phyloP scores from a whole-genome alignment of 1,140 invertebrate species.

The Archivesica marissinica region DNA sequence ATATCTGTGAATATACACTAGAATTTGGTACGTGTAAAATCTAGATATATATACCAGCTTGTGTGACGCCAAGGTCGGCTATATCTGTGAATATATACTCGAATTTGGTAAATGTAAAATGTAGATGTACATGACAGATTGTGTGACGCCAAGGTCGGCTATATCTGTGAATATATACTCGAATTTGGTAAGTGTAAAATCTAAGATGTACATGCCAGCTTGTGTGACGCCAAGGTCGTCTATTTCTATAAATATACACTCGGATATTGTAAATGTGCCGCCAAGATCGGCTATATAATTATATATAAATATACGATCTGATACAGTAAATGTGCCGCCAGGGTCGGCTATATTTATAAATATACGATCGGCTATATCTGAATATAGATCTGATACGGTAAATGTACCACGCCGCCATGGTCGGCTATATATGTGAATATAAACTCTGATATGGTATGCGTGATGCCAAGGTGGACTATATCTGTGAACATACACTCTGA shows the following conservation, averaged over 20 bases:
- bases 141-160: slow-evolving; percentile 44
- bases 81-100: slow-evolving; percentile 59
- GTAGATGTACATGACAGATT: slow-evolving; percentile 22
- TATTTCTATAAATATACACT: too few species aligned
- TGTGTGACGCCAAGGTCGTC: too few species aligned
- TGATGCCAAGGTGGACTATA: too few species aligned
- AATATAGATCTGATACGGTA: slow-evolving; percentile 25
- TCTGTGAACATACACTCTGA: too few species aligned
- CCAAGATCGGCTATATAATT: too few species aligned
- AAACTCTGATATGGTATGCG: too few species aligned
- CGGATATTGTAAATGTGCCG: too few species aligned
- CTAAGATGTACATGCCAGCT: background rate
- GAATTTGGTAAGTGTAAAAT: slow-evolving; percentile 9
- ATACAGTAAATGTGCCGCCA: slow-evolving; percentile 27
- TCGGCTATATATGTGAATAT: too few species aligned
- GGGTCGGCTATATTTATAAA: slow-evolving; percentile 58
- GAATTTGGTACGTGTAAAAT: slow-evolving; percentile 17
- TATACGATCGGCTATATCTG: slow-evolving; percentile 51
- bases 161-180: slow-evolving; percentile 54
- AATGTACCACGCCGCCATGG: too few species aligned
- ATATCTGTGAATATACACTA: slow-evolving; percentile 57
- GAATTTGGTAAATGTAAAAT: slow-evolving; percentile 33
- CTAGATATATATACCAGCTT: background rate
- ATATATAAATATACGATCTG: too few species aligned
- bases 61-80: slow-evolving; percentile 41